Base-by-base conservation (phyloP, 2,113 vertebrate species). In the Periophthalmus modestus region DNA sequence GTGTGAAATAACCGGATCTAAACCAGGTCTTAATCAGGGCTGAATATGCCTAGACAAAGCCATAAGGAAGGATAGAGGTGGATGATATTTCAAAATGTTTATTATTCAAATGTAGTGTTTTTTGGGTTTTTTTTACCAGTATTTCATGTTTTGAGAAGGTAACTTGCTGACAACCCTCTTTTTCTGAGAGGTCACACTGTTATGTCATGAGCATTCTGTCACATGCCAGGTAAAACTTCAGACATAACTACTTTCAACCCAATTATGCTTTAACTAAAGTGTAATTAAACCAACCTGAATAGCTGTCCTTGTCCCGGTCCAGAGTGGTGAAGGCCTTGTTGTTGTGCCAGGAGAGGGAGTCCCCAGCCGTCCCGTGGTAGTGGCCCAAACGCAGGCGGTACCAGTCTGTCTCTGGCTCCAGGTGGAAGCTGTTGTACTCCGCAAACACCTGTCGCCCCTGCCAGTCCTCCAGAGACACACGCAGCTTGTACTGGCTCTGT, bases 251-350 rank as follows among this genome's bases (percentile, higher is more conserved):
- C 15, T 18, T 50, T 16, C 48, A 50, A 50, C 48, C 13, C 47
- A 48, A 52, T 19, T 19, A 52, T 52, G 18, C 19, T 52, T 16
- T 52, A 3, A 54, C 5, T n/a, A 54, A 54, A 50, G 1, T 16
- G 48, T 18, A 10, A 19, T 4, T 2, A 23, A 28, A n/a, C 74
- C 74, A 76, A 97, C 96, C 96, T 69, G 93, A 83, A 69, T 96
- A 96, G 12, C 94, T 86, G 68, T 97, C 96, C 36, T 92, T 93
- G 84, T 97, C 96, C 3, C 91, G 93, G 70, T 97, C 96, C 77
- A 96, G 86, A 2, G 96, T 97, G 79, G 95, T 97, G 89, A 97
- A 97, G 59, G 95, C 95, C 79, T 95, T 96, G 87, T 95, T 95
- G 48, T 89, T 96, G 85, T 97, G 96, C 95, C 96, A 97, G 5